Evolutionary conservation across 2,113 vertebrate species (phyloP), one percentile per base, ranked within the genome.

Genomic region (Rhinoderma darwinii): DNA sequence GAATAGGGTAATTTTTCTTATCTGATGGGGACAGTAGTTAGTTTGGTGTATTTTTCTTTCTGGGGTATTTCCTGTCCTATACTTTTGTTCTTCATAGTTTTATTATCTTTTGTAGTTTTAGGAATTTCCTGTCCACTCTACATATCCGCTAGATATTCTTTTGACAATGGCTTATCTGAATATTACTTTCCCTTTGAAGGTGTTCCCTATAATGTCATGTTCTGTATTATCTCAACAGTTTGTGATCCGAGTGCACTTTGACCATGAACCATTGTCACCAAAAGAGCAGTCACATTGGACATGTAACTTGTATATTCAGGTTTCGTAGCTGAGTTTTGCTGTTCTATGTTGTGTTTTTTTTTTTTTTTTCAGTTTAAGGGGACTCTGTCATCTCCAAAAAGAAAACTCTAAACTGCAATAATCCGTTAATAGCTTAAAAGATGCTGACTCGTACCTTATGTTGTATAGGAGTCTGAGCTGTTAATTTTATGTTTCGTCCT

Each of bases 111-210:
- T 18, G 43, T n/a, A n/a, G 47, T 50, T 72, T 51, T 43, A 79
- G 84, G 76, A 86, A 86, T 86, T 86, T 86, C 84, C 84, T 80
- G 84, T 25, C 20, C 72, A 43, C n/a, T 54, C 32, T 11, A 54
- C 61, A 79, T 86, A 86, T 86, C 84, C 76, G 76, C 15, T 5
- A 80, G 76, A 43, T 70, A 70, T 41, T 51, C 76, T 39, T 39
- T 72, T 47, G 61, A 86, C 84, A 86, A 72, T 86, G 61, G 84
- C 47, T 86, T 54, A 80, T 86, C 59, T 30, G 84, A 56, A 54
- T 54, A 79, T n/a, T 39, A 68, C 75, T 39, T 70, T 78, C 41
- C 37, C 70, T n/a, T 68, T 50, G 73, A 74, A 30, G 43, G 61
- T 50, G 20, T 50, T 78, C 41, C 25, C 56, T 51, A 4, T 44